Evolutionary conservation across 2,797 vertebrate species (phyloP).

Genomic region (Siniperca scherzeri): DNA sequence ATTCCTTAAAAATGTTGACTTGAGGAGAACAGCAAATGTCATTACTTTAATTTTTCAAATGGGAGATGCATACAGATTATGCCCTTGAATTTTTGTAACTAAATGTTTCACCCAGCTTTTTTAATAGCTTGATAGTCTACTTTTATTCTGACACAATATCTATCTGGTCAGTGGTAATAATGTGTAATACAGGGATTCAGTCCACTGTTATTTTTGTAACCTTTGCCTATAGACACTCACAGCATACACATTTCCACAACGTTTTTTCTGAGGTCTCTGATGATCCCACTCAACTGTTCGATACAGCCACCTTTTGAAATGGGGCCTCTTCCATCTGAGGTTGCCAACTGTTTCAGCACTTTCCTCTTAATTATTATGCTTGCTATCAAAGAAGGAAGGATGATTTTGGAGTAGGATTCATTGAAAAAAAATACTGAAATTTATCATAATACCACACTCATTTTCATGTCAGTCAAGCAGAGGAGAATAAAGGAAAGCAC

Average conservation of each 20-base stretch:
- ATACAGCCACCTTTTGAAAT: slow-evolving; percentile 53
- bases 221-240: slow-evolving; percentile 60
- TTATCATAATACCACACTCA: slow-evolving; percentile 26
- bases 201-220: slow-evolving; percentile 64
- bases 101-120: slow-evolving; percentile 10
- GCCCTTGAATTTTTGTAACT: slow-evolving; percentile 8
- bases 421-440: slow-evolving; percentile 44
- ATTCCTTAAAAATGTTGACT: slow-evolving; percentile 45
- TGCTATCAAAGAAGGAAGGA: slow-evolving; percentile 29
- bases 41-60: slow-evolving; percentile 25
- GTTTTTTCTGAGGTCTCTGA: slow-evolving; percentile 47
- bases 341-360: slow-evolving; percentile 16
- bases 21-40: slow-evolving; percentile 22
- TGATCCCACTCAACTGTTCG: slow-evolving; percentile 51
- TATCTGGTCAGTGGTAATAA: slow-evolving; percentile 24
- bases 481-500: slow-evolving; percentile 3
- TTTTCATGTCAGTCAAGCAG: slow-evolving; percentile 33
- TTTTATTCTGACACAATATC: slow-evolving; percentile 20
- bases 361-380: slow-evolving; percentile 40
- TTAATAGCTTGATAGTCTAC: neutral
- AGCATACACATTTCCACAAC: slow-evolving; percentile 47
- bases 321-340: slow-evolving; percentile 7
- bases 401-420: slow-evolving; percentile 19
- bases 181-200: slow-evolving; percentile 50
- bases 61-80: slow-evolving; percentile 28